Percentiles rank a stretch among this genome's conserved stretches.
These are phyloP conservation scores for Trileptium ribeirensis DNA, from an alignment of 2,888 invertebrate genomes.

Conservation along the genomic window DNA sequence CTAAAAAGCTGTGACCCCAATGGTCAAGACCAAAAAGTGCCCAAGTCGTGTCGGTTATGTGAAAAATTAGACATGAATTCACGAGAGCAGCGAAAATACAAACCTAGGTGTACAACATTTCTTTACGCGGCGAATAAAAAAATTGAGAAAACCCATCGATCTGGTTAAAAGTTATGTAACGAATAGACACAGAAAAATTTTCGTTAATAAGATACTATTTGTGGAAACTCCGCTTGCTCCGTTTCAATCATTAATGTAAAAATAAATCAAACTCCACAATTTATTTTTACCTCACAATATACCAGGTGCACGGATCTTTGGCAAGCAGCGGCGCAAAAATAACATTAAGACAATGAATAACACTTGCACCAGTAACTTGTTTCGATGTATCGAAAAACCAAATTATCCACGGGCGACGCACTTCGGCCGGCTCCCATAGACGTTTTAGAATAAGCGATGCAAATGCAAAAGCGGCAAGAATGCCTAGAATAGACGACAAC, in stretches of 20 bases:
- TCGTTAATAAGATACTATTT: neutral
- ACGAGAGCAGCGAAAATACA: too few species aligned
- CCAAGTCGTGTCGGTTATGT: too few species aligned
- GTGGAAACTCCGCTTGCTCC: too few species aligned
- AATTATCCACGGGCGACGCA: slow-evolving; percentile 16
- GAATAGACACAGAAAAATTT: too few species aligned
- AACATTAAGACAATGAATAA: slow-evolving; percentile 20
- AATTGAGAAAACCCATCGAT: too few species aligned
- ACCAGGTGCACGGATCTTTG: slow-evolving; percentile 15
- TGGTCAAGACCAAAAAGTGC: too few species aligned
- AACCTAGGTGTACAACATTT: too few species aligned
- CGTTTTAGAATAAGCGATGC: slow-evolving; percentile 18
- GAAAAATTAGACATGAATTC: too few species aligned
- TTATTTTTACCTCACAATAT: neutral
- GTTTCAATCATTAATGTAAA: slow-evolving; percentile 57
- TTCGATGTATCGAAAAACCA: slow-evolving; percentile 22
- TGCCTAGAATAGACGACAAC: neutral
- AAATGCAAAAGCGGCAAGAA: slow-evolving; percentile 17
- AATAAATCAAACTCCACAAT: slow-evolving; percentile 68
- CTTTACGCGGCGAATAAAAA: too few species aligned
- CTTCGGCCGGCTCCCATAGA: neutral
- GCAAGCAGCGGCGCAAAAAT: slow-evolving; percentile 13
- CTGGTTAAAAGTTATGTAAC: too few species aligned
- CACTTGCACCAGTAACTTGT: slow-evolving; percentile 18
- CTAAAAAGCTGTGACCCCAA: too few species aligned